These are phyloP conservation scores for Bungarus multicinctus DNA, from an alignment of 2,113 vertebrate species.

Conservation along the genomic window DNA sequence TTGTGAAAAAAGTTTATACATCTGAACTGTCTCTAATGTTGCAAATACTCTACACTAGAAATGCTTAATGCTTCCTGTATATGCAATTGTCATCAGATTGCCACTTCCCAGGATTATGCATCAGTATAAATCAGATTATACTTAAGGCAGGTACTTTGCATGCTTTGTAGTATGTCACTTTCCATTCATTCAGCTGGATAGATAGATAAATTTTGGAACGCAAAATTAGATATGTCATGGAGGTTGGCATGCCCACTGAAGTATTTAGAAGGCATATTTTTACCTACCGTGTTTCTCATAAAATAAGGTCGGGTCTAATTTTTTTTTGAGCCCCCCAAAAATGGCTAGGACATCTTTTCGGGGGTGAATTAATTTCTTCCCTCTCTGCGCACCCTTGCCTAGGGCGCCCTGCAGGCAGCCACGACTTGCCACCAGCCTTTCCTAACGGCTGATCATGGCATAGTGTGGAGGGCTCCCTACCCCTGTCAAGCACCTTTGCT, in stretches of 20 bases:
- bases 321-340: too few species aligned
- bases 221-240: not conserved
- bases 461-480: too few species aligned
- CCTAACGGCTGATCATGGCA: too few species aligned
- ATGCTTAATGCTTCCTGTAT: not conserved
- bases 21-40: not conserved
- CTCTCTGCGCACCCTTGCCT: too few species aligned
- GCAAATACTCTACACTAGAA: not conserved
- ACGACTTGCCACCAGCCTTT: too few species aligned
- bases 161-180: not conserved
- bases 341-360: too few species aligned
- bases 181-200: not conserved
- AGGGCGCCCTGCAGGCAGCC: too few species aligned
- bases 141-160: not conserved
- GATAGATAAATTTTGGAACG: not conserved
- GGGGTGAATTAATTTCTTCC: too few species aligned
- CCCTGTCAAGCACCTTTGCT: too few species aligned
- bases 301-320: too few species aligned
- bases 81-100: not conserved
- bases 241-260: not conserved
- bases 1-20: not conserved
- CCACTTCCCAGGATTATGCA: not conserved
- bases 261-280: not conserved
- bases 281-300: too few species aligned
- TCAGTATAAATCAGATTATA: not conserved